Evolutionary conservation across 2,797 vertebrate species (phyloP), one percentile per base, ranked within the genome.

Genomic region (Xenops minutus): DNA sequence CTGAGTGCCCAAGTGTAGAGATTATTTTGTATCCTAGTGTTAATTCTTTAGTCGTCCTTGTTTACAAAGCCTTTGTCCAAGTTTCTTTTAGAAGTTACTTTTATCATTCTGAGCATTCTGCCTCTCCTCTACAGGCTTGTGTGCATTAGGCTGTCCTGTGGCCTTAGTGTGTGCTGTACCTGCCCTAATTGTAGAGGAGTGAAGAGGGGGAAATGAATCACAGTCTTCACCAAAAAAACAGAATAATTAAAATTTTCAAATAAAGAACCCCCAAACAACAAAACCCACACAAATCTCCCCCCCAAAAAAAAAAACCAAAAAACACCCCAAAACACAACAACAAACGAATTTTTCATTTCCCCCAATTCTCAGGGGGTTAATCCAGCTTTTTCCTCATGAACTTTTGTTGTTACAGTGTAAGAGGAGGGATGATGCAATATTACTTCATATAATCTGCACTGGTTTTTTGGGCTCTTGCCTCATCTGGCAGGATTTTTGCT

Each of bases 91-190:
- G 10, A 20, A 37, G 30, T 80, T 59, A 29, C n/a, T 77, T 83
- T 54, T 68, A 6, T 39, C 49, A 14, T 43, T 64, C 32, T 2
- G 8, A 24, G 22, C 1, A 0, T 82, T 73, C 27, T 66, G 32
- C 13, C 29, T 62, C 13, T 29, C 1, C 0, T 66, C 55, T n/a
- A 0, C 24, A 5, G 7, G 12, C 11, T 24, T 26, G 20, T n/a
- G 11, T 43, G 8, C 46, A 7, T 67, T 56, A 4, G 17, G 9
- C 39, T 49, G 32, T 26, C 7, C 12, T 6, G 23, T 29, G 16
- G 32, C 48, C 24, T 72, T 55, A 52, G 46, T 3, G 1, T 64
- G 11, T 43, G 1, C 27, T 41, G 7, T 52, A 26, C 7, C 4
- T 51, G 67, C 18, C n/a, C 37, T 46, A 29, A 10, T 63, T n/a